Evolutionary conservation across 1,140 invertebrate genomes (phyloP), one percentile per base, ranked within the genome.

Genomic region (Reticulitermes speratus): DNA sequence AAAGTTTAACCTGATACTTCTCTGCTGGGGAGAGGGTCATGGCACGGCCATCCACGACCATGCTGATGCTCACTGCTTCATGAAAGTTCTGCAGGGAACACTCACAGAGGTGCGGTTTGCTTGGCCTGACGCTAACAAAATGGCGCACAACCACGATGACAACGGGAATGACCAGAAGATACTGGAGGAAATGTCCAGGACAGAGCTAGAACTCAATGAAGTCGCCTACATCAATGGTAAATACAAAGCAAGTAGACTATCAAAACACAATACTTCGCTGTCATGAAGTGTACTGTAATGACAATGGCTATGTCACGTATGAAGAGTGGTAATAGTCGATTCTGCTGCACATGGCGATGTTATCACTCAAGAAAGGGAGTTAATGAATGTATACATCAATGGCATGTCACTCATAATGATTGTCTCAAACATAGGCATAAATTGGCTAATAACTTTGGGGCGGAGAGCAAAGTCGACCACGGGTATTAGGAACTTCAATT

Each of bases 21-120:
- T 99, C 0, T 99, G 98, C 91, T 99, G 99, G 99, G 96, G 97
- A 52, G 97, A 98, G 90, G 97, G 97, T 45, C 97, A 99, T 87
- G 96, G 96, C 0, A 98, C 97, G 0, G 95, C 96, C 25, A 99
- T 99, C 88, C 99, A 99, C 90, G 98, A 99, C 90, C 99, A 99
- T 90, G 95, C 98, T 0, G 94, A 99, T 89, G 95, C 98, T 0
- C 98, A 99, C 90, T 99, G 99, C 90, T 98, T 99, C 89, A 98
- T 99, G 96, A 99, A 99, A 92, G 93, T 96, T 86, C 92, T 96
- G 0, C 94, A 95, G 87, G 96, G 96, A 21, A 94, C 93, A 88
- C 90, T 96, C 32, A 93, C 93, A 65, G 95, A 96, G 92, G 93
- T 96, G 7, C 91, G 94, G 84, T 98, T 94, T 89, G 93, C 92